Base-by-base conservation (phyloP, 2,888 invertebrate species). In the Malthinus seriepunctatus region DNA sequence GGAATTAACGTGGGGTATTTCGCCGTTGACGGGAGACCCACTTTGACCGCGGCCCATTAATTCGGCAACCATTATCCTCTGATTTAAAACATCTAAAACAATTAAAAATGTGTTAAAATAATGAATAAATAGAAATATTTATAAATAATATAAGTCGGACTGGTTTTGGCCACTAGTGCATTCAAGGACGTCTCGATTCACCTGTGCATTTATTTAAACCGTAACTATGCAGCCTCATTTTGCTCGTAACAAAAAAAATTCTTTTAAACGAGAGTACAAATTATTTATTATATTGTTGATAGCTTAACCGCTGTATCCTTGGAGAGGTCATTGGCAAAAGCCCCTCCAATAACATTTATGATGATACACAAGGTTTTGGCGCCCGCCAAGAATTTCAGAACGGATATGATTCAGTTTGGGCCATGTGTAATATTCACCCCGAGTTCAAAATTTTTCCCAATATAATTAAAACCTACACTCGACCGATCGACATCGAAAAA, bases 21-120 rank as follows among this genome's bases (percentile, higher is more conserved):
- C 86, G 84, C 86, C 86, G 80, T 86, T 86, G 68, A 86, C 84
- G 71, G 86, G 86, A 74, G 86, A 86, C 77, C 84, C 84, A 82
- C 83, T 85, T 71, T 86, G 87, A 78, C 87, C 89, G 75, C 90
- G 89, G 78, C 89, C 83, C 75, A 90, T 88, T 80, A 91, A 89
- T 83, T 91, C 91, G 80, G 91, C 91, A 81, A 92, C 91, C 89
- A 91, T 91, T 85, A 89, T 90, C 83, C 86, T 88, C 80, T 87
- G 86, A 72, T 78, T 79, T 72, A 79, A 68, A 67, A 78, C 78
- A 75, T 79, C 79, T 78, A 76, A 35, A 66, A 66, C 47, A 58
- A 55, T 49, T 15, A 23, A 23, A 23, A 23, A 23, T 23, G 5
- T 23, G 23, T 23, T 23, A 23, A 23, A 23, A 23, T 23, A 23